Evolutionary conservation across 2,113 vertebrate species (phyloP).

Genomic region (Halcyon malimbica): DNA sequence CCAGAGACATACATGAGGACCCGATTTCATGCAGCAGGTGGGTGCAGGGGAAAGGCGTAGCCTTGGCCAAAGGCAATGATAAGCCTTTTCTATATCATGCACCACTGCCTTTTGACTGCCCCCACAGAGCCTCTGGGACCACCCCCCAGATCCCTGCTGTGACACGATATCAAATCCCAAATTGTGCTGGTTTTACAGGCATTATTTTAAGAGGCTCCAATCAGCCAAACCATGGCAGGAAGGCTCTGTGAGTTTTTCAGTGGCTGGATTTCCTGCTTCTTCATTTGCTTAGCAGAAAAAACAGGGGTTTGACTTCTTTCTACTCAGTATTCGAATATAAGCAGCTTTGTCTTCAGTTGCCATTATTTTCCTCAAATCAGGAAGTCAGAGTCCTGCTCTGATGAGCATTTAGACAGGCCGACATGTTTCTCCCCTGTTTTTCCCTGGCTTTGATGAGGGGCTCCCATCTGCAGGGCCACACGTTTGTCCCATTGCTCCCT

Average conservation of each 20-base stretch:
- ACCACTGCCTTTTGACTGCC: background rate
- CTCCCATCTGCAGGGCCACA: slow-evolving; percentile 5
- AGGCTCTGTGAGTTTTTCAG: background rate
- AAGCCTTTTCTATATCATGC: background rate
- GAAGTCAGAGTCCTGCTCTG: background rate
- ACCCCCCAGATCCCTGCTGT: background rate
- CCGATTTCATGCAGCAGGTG: background rate
- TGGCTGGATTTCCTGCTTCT: background rate
- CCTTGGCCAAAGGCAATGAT: background rate
- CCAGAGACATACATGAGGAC: background rate
- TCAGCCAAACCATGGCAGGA: background rate
- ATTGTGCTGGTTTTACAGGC: background rate
- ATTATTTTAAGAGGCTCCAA: background rate
- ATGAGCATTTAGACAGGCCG: slow-evolving; percentile 19
- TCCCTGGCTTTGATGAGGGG: slow-evolving; percentile 4
- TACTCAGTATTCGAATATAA: slow-evolving; percentile 6
- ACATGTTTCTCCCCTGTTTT: background rate
- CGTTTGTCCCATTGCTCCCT: background rate
- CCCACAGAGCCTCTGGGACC: background rate
- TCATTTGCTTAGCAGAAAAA: background rate
- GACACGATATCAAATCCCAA: background rate
- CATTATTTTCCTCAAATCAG: background rate
- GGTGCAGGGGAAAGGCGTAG: background rate
- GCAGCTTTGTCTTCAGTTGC: slow-evolving; percentile 2
- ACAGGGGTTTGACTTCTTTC: background rate